Evolutionary conservation across 2,113 vertebrate species (phyloP), one percentile per base, ranked within the genome.

Genomic region (Python bivittatus): DNA sequence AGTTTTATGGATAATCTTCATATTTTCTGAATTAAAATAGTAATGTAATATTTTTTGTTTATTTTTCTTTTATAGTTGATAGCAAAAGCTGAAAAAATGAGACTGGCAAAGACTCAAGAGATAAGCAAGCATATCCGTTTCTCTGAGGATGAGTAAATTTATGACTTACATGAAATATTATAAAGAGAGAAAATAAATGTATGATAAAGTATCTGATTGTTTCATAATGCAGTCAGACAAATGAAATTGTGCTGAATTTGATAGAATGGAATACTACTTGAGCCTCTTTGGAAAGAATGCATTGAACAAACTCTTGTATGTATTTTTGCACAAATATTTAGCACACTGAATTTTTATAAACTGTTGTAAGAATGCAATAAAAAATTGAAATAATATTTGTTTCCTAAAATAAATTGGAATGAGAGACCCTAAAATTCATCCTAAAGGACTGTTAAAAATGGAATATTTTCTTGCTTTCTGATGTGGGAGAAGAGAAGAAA

Each of bases 81-180:
- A 96, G 98, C 98, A 92, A 99, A 99, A 98, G 99, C 99, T 3
- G 99, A 99, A 96, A 99, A 98, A 96, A 99, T 99, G 95, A 98
- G 99, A 94, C 97, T 98, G 0, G 98, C 97, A 64, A 98, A 98
- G 92, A 98, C 98, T 61, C 99, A 98, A 91, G 98, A 98, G 95
- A 98, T 98, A 11, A 97, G 97, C 94, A 98, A 99, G 94, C 99
- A 99, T 95, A 99, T 99, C 88, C 97, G 96, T 42, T 99, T 99
- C 95, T 97, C 95, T 91, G 98, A 98, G 33, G 98, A 98, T 17
- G 97, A 98, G 92, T 99, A 96, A 98, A 64, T 91, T 48, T 44
- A 1, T 83, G 38, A 22, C 56, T 61, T 88, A 53, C 84, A 48
- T 88, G 68, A 84, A 88, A 94, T 88, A 84, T 86, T 53, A 54